Evolutionary conservation across 2,797 vertebrate species (phyloP), one percentile per base, ranked within the genome.

Genomic region (Apogon talboti): DNA sequence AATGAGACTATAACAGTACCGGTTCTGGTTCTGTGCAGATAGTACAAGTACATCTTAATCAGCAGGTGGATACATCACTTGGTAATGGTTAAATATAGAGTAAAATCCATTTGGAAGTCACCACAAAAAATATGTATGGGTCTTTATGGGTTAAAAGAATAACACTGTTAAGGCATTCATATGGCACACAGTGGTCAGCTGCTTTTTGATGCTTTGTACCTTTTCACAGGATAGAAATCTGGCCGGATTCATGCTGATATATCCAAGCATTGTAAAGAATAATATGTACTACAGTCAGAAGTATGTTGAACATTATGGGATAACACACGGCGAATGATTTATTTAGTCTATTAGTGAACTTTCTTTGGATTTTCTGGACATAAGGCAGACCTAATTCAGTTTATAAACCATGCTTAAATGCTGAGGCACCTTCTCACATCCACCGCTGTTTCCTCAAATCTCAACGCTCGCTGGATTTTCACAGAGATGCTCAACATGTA

Each of bases 401-500:
- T 54, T 28, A 33, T 44, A 47, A 57, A 54, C 43, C 35, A n/a
- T n/a, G n/a, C n/a, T n/a, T n/a, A n/a, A n/a, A n/a, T n/a, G n/a
- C n/a, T n/a, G n/a, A n/a, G n/a, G n/a, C n/a, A 54, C 38, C 33
- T 4, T 3, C 47, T 45, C 30, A 51, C 30, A 69, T 47, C 52
- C 38, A 28, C 60, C 7, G 28, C 0, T 24, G 13, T 45, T 79
- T 57, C 28, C 40, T 48, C 30, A 43, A 16, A 43, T 57, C 30
- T 52, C 37, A 63, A 76, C 57, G 15, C 13, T 6, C 57, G 15
- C 13, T 6, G 11, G 16, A 2, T 54, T 73, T 48, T 44, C 47
- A 46, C 37, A 28, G 33, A 46, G 43, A 66, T 5, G 14, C 45
- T 66, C 12, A 4, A 28, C 7, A 35, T 73, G 73, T 45, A 52